A percentile compares a stretch with the other conserved stretches of the same genome.
Conservation (phyloP, 2,888 invertebrate species). For the Acutogordius australiensis region DNA sequence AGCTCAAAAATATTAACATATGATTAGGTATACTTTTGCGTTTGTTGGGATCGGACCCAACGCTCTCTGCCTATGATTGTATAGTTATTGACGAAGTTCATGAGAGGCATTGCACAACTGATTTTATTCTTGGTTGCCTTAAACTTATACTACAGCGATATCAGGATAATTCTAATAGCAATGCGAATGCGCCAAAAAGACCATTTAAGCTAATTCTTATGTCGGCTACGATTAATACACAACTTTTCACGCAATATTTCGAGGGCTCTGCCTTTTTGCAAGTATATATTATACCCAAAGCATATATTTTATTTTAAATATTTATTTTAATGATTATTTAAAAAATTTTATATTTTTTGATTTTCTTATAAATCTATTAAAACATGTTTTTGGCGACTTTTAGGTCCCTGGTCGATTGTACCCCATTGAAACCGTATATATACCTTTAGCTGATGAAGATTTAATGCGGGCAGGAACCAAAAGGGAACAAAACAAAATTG, state of each 20-base stretch:
- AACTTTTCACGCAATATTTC: constrained; percentile 68
- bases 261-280: constrained; percentile 52
- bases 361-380: constrained; percentile 12
- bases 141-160: constrained; percentile 61
- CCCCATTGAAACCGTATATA: constrained; percentile 61
- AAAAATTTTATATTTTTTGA: too few species aligned
- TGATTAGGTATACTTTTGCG: constrained; percentile 26
- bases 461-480: too few species aligned
- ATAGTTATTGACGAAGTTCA: constrained; percentile 32
- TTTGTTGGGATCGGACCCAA: constrained; percentile 51
- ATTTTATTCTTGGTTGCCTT: constrained; percentile 65
- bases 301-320: background rate
- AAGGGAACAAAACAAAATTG: too few species aligned
- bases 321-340: background rate
- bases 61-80: constrained; percentile 29
- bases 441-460: constrained; percentile 17
- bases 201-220: constrained; percentile 40
- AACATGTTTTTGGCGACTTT: constrained; percentile 13
- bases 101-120: constrained; percentile 73
- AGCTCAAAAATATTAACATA: too few species aligned
- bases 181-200: background rate
- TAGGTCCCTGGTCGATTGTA: constrained; percentile 72
- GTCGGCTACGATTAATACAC: constrained; percentile 92
- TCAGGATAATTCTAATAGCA: constrained; percentile 29
- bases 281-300: constrained; percentile 28